Evolutionary conservation across 2,797 vertebrate species (phyloP).

Genomic region (Danio aesculapii): DNA sequence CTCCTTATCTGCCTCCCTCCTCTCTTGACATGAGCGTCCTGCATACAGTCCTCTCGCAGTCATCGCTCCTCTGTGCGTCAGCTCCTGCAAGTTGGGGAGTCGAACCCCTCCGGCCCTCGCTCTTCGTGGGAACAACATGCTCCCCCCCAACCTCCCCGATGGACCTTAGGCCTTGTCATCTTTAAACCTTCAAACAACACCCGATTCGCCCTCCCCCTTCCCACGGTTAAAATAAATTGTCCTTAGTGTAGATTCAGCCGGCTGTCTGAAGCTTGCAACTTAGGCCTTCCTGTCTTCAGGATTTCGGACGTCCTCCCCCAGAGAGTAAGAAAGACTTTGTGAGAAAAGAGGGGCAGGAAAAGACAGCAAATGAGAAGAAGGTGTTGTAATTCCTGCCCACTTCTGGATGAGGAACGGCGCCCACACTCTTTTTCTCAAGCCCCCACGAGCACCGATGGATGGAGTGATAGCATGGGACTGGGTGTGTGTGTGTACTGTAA

Average conservation of each 20-base stretch:
- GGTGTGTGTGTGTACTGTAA: conserved; percentile 62
- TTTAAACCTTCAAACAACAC: conserved; percentile 82
- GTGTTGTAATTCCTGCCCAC: conserved; percentile 58
- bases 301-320: conserved; percentile 67
- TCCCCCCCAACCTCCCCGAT: conserved; percentile 62
- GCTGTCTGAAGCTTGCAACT: conserved; percentile 76
- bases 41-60: conserved; percentile 40
- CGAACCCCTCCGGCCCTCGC: conserved; percentile 56
- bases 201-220: conserved; percentile 51
- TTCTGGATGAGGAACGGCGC: conserved; percentile 68
- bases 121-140: conserved; percentile 74
- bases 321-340: conserved; percentile 44
- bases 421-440: conserved; percentile 85
- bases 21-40: conserved; percentile 55
- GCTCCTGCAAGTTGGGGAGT: conserved; percentile 51
- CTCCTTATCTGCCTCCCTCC: conserved; percentile 59
- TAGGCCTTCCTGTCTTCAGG: conserved; percentile 75
- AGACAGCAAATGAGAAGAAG: conserved; percentile 38
- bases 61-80: conserved; percentile 61
- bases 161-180: conserved; percentile 79
- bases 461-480: conserved; percentile 71
- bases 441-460: conserved; percentile 77
- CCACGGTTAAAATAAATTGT: conserved; percentile 79
- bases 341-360: conserved; percentile 41
- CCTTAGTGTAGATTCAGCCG: conserved; percentile 73